Percentiles rank a stretch among this genome's conserved stretches.
phyloP scores from a whole-genome alignment of 2,113 vertebrate species.

The Pachyramphus minor region DNA sequence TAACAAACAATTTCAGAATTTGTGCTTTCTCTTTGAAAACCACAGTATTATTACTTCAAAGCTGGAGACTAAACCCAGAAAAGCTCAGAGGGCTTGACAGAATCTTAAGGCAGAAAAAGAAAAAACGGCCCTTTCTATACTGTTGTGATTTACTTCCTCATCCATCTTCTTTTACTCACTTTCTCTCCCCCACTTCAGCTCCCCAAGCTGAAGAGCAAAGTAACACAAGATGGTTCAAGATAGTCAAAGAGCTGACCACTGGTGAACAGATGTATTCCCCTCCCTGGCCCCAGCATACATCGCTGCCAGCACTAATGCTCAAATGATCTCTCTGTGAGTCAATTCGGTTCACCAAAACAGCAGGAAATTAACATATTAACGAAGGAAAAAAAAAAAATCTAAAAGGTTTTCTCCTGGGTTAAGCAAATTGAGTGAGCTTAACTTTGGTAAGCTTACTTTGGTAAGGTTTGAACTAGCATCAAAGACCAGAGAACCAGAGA shows the following conservation, averaged over 20 bases:
- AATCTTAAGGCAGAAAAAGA: background rate
- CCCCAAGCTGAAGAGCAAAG: background rate
- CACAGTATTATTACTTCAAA: background rate
- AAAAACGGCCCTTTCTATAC: background rate
- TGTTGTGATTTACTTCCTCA: background rate
- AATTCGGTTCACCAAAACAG: background rate
- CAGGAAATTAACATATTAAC: background rate
- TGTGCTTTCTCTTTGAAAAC: background rate
- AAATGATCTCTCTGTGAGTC: background rate
- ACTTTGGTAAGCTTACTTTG: no score
- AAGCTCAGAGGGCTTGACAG: background rate
- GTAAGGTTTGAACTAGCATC: background rate
- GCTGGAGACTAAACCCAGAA: background rate
- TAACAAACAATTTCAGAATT: background rate
- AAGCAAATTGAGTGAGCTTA: background rate
- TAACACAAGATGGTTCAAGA: background rate
- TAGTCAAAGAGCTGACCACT: background rate
- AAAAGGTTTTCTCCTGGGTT: background rate
- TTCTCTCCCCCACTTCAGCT: background rate
- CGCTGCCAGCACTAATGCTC: background rate
- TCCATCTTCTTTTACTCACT: background rate
- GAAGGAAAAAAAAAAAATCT: background rate
- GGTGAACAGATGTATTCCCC: background rate
- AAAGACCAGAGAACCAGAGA: background rate
- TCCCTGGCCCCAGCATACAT: background rate